Evolutionary conservation across 2,113 vertebrate species (phyloP).

Genomic region (Panurus biarmicus): DNA sequence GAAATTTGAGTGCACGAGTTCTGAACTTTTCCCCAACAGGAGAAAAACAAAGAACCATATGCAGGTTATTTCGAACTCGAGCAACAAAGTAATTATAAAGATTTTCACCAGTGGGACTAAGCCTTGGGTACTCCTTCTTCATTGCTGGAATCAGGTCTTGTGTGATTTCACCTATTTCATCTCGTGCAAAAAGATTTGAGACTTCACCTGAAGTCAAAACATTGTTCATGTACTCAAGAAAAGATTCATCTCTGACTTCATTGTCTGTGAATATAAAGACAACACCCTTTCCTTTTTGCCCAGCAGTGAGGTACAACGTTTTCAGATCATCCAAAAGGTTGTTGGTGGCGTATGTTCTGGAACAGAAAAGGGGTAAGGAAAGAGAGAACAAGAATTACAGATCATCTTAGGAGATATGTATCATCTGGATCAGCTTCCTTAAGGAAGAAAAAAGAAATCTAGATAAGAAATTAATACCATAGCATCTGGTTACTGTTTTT

Average conservation of each 20-base stretch:
- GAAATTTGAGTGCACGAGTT: constrained; percentile 74
- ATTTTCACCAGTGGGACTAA: constrained; percentile 72
- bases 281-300: constrained; percentile 76
- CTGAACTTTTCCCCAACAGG: constrained; percentile 83
- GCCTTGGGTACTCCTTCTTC: constrained; percentile 75
- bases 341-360: constrained; percentile 75
- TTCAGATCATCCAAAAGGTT: constrained; percentile 85
- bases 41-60: constrained; percentile 84
- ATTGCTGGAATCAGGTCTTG: constrained; percentile 76
- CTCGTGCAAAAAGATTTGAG: constrained; percentile 80
- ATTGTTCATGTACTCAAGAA: constrained; percentile 85
- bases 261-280: constrained; percentile 83
- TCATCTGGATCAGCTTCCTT: not conserved
- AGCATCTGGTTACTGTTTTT: not conserved
- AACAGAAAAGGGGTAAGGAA: not conserved
- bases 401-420: not conserved
- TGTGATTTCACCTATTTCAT: constrained; percentile 80
- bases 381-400: not conserved
- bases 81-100: constrained; percentile 81
- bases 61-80: constrained; percentile 76
- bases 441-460: not conserved
- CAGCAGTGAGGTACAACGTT: constrained; percentile 75
- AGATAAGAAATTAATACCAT: not conserved
- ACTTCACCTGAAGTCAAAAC: constrained; percentile 81
- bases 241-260: constrained; percentile 83